Evolutionary conservation across 2,888 invertebrate genomes (phyloP), one percentile per base, ranked within the genome.

Genomic region (Tetropium fuscum): DNA sequence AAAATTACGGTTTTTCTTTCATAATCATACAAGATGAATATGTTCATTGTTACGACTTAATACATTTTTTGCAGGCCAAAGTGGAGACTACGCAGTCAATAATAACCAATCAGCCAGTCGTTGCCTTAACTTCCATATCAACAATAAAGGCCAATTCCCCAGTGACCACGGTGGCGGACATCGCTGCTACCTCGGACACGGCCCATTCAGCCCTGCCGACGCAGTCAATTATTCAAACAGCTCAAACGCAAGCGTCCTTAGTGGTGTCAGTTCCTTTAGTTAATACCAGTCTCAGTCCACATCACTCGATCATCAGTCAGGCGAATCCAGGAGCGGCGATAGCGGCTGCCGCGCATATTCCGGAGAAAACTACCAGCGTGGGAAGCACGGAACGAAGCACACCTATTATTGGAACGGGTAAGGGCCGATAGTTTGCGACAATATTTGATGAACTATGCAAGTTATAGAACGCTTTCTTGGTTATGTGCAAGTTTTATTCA

Each of bases 181-280:
- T 61, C 1, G 41, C 48, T 22, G 18, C 45, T 8, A 20, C 56
- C 25, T 38, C 58, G 22, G 20, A 36, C 40, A 54, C 56, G 6
- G 51, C 53, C 3, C 54, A 60, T 18, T 34, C 66, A 11, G 53
- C 65, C 8, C 57, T 65, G 48, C 56, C 67, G 11, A 45, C 70
- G 2, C 59, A 60, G 11, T 66, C 69, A 53, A 73, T 60, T 51
- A 69, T 66, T 54, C 70, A 73, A 45, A 58, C 70, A 1, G 63
- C 70, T 27, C 70, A 70, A 44, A 53, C 58, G 5, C 64, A 64
- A 25, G 68, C 63, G 66, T 78, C 84, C 8, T 71, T 89, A 66
- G 87, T 87, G 47, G 88, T 89, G 13, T 88, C 88, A 16, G 88
- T 89, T 65, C 88, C 89, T 62, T 77, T 89, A 63, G 84, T 85